phyloP scores from a whole-genome alignment of 2,113 vertebrate genomes.

The Sinocyclocheilus rhinocerous region DNA sequence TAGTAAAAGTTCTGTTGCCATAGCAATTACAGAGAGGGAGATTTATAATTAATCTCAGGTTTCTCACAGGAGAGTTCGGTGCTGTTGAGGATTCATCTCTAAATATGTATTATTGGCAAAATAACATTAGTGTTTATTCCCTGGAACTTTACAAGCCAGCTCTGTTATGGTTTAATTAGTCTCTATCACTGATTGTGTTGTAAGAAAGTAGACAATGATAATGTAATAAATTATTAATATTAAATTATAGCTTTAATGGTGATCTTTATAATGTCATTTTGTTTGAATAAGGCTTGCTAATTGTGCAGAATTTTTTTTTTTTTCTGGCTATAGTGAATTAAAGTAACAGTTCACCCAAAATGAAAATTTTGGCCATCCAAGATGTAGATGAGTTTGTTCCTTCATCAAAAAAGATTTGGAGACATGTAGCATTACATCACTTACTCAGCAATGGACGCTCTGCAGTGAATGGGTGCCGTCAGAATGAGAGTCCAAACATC shows the following conservation, averaged over 20 bases:
- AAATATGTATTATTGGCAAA: constrained; percentile 21
- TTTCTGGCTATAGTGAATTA: background rate
- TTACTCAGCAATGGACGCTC: background rate
- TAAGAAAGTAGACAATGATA: background rate
- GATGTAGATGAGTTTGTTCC: background rate
- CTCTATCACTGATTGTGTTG: background rate
- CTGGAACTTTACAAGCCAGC: background rate
- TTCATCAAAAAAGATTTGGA: background rate
- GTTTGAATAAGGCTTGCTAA: background rate
- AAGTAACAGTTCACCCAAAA: background rate
- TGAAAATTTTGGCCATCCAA: background rate
- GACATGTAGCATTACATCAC: background rate
- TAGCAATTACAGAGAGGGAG: background rate
- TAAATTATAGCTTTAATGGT: background rate
- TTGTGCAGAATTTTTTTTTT: background rate
- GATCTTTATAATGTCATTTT: constrained; percentile 10
- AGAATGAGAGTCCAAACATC: background rate
- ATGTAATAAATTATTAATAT: background rate
- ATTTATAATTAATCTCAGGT: background rate
- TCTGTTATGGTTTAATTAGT: constrained; percentile 14
- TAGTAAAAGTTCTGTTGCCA: constrained; percentile 8
- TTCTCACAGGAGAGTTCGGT: background rate
- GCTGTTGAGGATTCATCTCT: background rate
- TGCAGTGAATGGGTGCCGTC: background rate
- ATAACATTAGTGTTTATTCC: constrained; percentile 34